Conservation (phyloP, 2,113 vertebrate species). For the Tetrao urogallus region DNA sequence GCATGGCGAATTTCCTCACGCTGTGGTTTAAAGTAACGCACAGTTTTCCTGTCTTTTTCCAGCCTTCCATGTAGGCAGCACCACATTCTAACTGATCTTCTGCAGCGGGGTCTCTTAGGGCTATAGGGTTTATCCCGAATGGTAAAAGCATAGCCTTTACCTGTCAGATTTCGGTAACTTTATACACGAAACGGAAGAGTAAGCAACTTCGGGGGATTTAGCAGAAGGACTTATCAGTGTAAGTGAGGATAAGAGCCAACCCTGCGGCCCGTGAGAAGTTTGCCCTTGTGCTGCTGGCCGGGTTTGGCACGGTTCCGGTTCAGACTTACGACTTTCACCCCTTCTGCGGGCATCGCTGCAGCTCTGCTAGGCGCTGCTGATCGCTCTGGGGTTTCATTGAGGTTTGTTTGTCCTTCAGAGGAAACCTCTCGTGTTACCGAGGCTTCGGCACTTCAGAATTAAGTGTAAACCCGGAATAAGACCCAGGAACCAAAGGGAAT, state of each 20-base stretch:
- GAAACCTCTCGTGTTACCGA: neutral
- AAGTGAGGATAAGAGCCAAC: slow-evolving; percentile 12
- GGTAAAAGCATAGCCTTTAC: slow-evolving; percentile 16
- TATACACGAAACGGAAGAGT: slow-evolving; percentile 46
- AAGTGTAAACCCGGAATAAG: neutral
- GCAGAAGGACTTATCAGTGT: slow-evolving; percentile 34
- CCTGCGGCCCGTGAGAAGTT: slow-evolving; percentile 30
- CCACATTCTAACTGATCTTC: slow-evolving; percentile 35
- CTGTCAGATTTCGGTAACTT: slow-evolving; percentile 61
- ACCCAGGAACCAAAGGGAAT: neutral
- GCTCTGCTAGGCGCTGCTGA: neutral
- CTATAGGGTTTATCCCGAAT: neutral
- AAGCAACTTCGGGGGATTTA: slow-evolving; percentile 35
- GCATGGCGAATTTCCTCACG: slow-evolving; percentile 1
- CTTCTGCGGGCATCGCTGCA: neutral
- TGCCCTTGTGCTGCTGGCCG: neutral
- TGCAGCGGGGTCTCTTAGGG: neutral
- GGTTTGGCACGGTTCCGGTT: slow-evolving; percentile 38
- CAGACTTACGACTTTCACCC: slow-evolving; percentile 14
- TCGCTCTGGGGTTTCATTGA: slow-evolving; percentile 40
- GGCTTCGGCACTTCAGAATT: slow-evolving; percentile 3
- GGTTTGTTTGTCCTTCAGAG: slow-evolving; percentile 5
- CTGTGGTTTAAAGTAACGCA: neutral
- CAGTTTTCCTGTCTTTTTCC: neutral
- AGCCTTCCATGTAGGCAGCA: neutral